Evolutionary conservation across 2,888 invertebrate species (phyloP).

Genomic region (Synanthedon andrenaeformis): DNA sequence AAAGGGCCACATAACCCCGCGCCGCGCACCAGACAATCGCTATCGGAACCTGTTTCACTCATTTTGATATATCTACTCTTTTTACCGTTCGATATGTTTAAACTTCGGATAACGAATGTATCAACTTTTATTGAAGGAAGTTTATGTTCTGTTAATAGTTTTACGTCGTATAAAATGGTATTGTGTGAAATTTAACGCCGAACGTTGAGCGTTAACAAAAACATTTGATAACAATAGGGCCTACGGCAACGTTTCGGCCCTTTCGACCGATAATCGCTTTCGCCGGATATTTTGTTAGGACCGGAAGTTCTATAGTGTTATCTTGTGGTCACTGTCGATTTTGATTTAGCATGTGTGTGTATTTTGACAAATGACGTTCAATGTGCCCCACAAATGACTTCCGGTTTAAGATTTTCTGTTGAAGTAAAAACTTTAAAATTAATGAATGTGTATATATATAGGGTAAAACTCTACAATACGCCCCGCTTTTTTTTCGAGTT

Average conservation of each 20-base stretch:
- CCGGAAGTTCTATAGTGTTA: slow-evolving; percentile 46
- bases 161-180: slow-evolving; percentile 15
- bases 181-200: slow-evolving; percentile 37
- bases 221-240: slow-evolving; percentile 22
- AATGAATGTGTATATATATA: slow-evolving; percentile 1
- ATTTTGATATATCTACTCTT: slow-evolving; percentile 24
- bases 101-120: slow-evolving; percentile 15
- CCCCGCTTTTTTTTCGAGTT: too few relatives aligned
- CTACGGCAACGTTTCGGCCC: slow-evolving; percentile 33
- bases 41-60: slow-evolving; percentile 21
- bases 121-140: slow-evolving; percentile 29
- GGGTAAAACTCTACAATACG: too few relatives aligned
- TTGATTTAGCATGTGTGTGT: slow-evolving; percentile 38
- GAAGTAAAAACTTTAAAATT: slow-evolving; percentile 13
- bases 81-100: slow-evolving; percentile 28
- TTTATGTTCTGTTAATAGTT: slow-evolving; percentile 10
- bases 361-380: slow-evolving; percentile 44
- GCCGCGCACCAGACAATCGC: slow-evolving; percentile 20
- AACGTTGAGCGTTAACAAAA: slow-evolving; percentile 21
- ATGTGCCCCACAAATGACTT: slow-evolving; percentile 22
- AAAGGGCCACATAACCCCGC: slow-evolving; percentile 26
- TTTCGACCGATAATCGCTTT: slow-evolving; percentile 19
- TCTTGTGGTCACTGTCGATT: slow-evolving; percentile 41
- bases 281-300: slow-evolving; percentile 29
- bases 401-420: slow-evolving; percentile 19